Evolutionary conservation across 2,888 invertebrate species (phyloP).

Genomic region (Melanophora roralis): DNA sequence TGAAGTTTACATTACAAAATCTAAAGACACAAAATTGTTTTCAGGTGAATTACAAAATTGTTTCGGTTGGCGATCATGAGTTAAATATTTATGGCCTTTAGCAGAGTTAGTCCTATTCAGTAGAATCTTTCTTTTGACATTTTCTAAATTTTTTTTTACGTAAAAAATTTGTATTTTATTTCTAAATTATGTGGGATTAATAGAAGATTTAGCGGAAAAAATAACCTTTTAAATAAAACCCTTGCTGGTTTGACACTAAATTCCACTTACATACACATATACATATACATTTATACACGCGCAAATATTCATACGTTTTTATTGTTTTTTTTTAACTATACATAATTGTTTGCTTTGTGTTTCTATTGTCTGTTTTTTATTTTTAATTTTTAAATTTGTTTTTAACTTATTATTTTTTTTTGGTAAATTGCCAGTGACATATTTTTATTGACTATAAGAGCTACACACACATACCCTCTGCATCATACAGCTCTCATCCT

Average conservation of each 20-base stretch:
- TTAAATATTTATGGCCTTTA: slow-evolving; percentile 44
- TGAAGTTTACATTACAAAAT: no score
- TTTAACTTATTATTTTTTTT: slow-evolving; percentile 19
- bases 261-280: no score
- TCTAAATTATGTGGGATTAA: slow-evolving; percentile 24
- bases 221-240: slow-evolving; percentile 26
- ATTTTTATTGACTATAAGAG: slow-evolving; percentile 41
- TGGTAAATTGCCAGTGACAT: slow-evolving; percentile 53
- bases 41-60: background rate
- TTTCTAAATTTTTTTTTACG: background rate
- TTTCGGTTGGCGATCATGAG: slow-evolving; percentile 6
- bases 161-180: slow-evolving; percentile 33
- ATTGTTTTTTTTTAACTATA: no score
- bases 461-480: background rate
- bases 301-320: no score
- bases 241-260: slow-evolving; percentile 17
- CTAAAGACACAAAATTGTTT: background rate
- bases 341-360: no score
- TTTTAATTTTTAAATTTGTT: background rate
- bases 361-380: background rate
- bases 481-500: background rate
- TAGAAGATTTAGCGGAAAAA: background rate
- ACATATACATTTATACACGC: no score
- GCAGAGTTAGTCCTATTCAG: slow-evolving; percentile 34
- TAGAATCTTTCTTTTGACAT: background rate